Percentiles rank a stretch among this genome's conserved stretches.
phyloP scores from a whole-genome alignment of 2,888 invertebrate genomes.

The Volucella inflata region DNA sequence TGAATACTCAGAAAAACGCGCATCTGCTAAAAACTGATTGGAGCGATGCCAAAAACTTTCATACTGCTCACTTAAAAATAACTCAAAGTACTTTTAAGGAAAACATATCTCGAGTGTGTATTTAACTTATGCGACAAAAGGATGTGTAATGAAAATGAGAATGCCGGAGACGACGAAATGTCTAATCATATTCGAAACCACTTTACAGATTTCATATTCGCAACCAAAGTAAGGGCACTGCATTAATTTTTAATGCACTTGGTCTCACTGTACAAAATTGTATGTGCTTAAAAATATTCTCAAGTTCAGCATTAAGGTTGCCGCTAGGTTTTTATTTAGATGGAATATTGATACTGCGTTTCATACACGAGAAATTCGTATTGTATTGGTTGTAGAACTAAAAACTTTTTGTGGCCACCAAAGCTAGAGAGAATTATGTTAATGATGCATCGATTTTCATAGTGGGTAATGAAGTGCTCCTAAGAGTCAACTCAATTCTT shows the following conservation, averaged over 20 bases:
- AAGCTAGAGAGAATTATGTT: neutral
- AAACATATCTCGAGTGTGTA: constrained; percentile 59
- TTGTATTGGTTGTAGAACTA: no score
- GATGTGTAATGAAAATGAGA: constrained; percentile 56
- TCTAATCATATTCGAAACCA: constrained; percentile 63
- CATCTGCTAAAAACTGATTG: constrained; percentile 51
- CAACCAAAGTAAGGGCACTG: neutral
- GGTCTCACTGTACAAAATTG: no score
- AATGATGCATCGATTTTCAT: constrained; percentile 41
- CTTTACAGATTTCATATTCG: constrained; percentile 8
- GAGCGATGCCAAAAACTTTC: constrained; percentile 62
- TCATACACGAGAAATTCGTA: neutral
- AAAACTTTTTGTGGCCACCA: no score
- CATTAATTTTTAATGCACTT: constrained; percentile 18
- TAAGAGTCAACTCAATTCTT: no score
- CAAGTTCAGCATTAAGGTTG: no score
- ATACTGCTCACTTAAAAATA: constrained; percentile 62
- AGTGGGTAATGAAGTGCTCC: constrained; percentile 17
- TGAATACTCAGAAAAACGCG: constrained; percentile 33
- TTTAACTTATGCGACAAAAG: constrained; percentile 48
- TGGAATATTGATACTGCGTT: neutral
- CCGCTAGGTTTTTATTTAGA: neutral
- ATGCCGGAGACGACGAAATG: constrained; percentile 62
- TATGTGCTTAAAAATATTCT: no score
- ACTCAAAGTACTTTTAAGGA: constrained; percentile 68